Percentiles rank a stretch among this genome's conserved stretches.
phyloP scores from a whole-genome alignment of 2,113 vertebrate genomes.

The Plecturocebus donacophilus region DNA sequence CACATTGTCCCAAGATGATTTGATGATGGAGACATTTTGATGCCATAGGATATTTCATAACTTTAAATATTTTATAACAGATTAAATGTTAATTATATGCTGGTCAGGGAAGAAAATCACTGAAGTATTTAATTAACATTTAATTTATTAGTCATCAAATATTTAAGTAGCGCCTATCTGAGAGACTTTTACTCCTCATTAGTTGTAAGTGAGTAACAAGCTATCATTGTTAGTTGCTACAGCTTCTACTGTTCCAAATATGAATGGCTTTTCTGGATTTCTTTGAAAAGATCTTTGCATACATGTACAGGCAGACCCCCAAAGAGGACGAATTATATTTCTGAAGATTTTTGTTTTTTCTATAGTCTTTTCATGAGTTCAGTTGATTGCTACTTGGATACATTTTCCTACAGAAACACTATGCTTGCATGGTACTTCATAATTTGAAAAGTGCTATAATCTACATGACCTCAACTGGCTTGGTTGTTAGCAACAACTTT shows the following conservation, averaged over 20 bases:
- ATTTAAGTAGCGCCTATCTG: constrained; percentile 85
- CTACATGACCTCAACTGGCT: background rate
- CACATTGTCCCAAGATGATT: constrained; percentile 79
- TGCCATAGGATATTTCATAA: constrained; percentile 87
- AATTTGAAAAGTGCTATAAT: constrained; percentile 45
- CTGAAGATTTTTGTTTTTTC: background rate
- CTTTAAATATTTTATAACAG: constrained; percentile 89
- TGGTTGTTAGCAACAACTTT: background rate
- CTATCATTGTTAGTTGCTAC: constrained; percentile 47
- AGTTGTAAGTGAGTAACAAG: constrained; percentile 56
- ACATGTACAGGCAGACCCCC: background rate
- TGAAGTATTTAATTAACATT: constrained; percentile 88
- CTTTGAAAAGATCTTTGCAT: constrained; percentile 6
- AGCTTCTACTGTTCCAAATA: constrained; percentile 3
- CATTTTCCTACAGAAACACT: background rate
- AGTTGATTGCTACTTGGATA: background rate
- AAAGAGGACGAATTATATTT: background rate
- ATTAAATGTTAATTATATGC: constrained; percentile 90
- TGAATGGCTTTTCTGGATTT: background rate
- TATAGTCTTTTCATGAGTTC: background rate
- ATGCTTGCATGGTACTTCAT: background rate
- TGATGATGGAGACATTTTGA: constrained; percentile 82
- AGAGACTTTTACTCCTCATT: constrained; percentile 78
- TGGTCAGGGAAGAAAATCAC: constrained; percentile 85
- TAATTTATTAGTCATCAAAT: constrained; percentile 90